phyloP scores from a whole-genome alignment of 2,113 vertebrate species.

The Xiphias gladius region DNA sequence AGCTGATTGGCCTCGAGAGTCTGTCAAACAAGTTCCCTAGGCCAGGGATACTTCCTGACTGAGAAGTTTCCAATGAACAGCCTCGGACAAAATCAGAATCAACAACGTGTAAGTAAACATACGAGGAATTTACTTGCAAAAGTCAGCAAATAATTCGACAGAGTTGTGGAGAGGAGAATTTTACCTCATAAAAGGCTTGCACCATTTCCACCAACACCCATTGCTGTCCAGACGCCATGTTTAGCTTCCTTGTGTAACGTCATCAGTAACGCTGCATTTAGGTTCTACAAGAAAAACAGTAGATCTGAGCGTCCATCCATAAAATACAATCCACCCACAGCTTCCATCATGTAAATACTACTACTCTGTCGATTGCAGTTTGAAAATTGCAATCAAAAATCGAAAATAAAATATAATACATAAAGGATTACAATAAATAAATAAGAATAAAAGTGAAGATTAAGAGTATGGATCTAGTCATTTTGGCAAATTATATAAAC shows the following conservation, averaged over 20 bases:
- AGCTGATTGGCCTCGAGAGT: slow-evolving; percentile 1
- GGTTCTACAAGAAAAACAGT: slow-evolving; percentile 72
- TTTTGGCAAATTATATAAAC: no score
- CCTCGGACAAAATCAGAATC: background rate
- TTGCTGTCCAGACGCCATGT: slow-evolving; percentile 90
- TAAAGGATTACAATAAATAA: no score
- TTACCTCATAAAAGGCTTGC: slow-evolving; percentile 95
- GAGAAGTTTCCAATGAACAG: slow-evolving; percentile 9
- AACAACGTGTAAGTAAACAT: background rate
- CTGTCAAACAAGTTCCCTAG: background rate
- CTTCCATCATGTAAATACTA: no score
- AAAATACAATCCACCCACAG: background rate
- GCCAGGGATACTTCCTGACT: slow-evolving; percentile 22
- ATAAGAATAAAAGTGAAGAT: no score
- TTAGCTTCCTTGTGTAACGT: slow-evolving; percentile 52
- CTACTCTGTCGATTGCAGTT: no score
- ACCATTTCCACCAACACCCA: slow-evolving; percentile 99
- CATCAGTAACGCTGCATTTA: slow-evolving; percentile 80
- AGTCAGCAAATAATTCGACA: fast-evolving
- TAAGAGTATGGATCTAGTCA: no score
- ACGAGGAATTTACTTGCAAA: fast-evolving
- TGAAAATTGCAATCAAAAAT: no score
- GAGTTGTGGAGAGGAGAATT: background rate
- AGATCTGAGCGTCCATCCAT: background rate
- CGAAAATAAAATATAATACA: no score